These are phyloP conservation scores for Marasmarcha lunaedactyla DNA, from an alignment of 2,888 invertebrate genomes.

Conservation along the genomic window DNA sequence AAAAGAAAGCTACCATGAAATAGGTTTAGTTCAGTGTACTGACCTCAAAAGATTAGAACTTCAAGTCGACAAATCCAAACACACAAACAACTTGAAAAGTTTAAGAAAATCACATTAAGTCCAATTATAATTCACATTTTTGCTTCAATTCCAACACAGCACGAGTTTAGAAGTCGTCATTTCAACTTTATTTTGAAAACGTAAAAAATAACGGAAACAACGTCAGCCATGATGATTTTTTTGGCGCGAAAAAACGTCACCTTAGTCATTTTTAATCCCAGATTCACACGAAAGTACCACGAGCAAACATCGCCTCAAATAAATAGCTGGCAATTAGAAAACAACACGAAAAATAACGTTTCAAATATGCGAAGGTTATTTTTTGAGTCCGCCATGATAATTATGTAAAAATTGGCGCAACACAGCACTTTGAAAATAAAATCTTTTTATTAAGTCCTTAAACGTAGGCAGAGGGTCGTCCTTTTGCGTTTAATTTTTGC, in stretches of 20 bases:
- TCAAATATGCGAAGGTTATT: slow-evolving; percentile 34
- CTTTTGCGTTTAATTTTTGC: slow-evolving; percentile 3
- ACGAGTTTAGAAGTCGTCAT: slow-evolving; percentile 39
- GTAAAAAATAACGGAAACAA: slow-evolving; percentile 43
- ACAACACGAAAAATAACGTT: slow-evolving; percentile 15
- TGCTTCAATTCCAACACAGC: slow-evolving; percentile 25
- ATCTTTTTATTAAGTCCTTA: slow-evolving; percentile 2
- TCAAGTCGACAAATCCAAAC: slow-evolving; percentile 5
- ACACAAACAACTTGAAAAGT: slow-evolving; percentile 18
- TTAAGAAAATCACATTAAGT: slow-evolving; percentile 13
- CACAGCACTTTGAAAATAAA: slow-evolving; percentile 18
- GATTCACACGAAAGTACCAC: slow-evolving; percentile 1
- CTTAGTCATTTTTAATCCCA: slow-evolving; percentile 40
- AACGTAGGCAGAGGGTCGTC: background rate
- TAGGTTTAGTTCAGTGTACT: background rate
- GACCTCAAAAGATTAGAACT: background rate
- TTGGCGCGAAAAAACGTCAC: slow-evolving; percentile 52
- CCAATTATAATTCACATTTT: slow-evolving; percentile 29
- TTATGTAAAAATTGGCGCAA: slow-evolving; percentile 23
- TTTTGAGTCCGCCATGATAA: slow-evolving; percentile 33
- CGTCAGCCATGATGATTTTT: slow-evolving; percentile 46
- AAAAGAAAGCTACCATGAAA: too few species aligned
- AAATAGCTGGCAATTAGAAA: slow-evolving; percentile 5
- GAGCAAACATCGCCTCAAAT: slow-evolving; percentile 3
- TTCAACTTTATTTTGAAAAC: slow-evolving; percentile 64